Base-by-base conservation (phyloP, 2,113 vertebrate species). In the Aegotheles bennettii region DNA sequence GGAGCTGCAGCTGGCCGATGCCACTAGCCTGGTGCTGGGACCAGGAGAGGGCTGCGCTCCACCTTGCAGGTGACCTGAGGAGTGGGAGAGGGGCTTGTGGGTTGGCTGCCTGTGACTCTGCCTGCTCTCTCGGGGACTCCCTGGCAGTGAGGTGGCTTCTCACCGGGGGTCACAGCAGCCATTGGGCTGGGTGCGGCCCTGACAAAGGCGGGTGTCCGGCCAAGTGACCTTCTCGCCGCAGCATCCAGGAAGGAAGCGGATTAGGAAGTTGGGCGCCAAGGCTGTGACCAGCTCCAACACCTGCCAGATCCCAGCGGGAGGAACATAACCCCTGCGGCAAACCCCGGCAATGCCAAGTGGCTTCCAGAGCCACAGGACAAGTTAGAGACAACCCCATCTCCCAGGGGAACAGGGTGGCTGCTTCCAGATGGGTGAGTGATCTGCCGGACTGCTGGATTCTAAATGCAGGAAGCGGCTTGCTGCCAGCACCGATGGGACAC, bases 311-410 rank as follows among this genome's bases (percentile, higher is more conserved):
- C 63, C 59, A 21, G 25, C 2, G 3, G 68, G 71, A 88, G 23
- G 23, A 74, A 10, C 3, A 1, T 64, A 69, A 88, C 59, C 31
- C 13, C 56, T 64, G 40, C 7, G 1, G 31, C 78, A 51, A 87
- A 78, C 15, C 45, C 71, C 2, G 1, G 51, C 14, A 0, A 14
- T 63, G 70, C 63, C 1, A 1, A 4, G 0, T 20, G 28, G 36
- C 53, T 83, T 47, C 57, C 0, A 1, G 50, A 81, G 74, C 31
- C 31, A 10, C 2, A 5, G 78, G 71, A 60, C 7, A 0, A 26
- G 20, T 6, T 5, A 2, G 60, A n/a, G 31, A 57, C 35, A 24
- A 48, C 77, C 36, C 28, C 53, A 4, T 64, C 0, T 0, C 47
- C 48, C 0, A 0, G 7, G 67, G 54, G 28, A 85, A 42, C 1